Evolutionary conservation across 2,113 vertebrate genomes (phyloP), one percentile per base, ranked within the genome.

Genomic region (Haemorhous mexicanus): DNA sequence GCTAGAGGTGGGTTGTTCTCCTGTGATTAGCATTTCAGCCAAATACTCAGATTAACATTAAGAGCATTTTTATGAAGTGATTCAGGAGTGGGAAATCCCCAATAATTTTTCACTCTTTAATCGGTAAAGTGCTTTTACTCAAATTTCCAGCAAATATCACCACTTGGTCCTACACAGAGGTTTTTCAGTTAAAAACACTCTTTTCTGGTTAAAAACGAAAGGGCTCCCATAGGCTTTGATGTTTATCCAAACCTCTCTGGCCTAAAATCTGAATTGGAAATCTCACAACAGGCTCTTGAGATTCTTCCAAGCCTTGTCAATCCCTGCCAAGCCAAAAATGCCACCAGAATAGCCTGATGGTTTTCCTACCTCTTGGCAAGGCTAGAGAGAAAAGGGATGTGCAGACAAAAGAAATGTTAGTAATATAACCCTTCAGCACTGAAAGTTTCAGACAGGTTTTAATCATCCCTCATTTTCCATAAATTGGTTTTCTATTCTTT

Each of bases 301-400:
- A 92, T 67, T 90, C 62, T 92, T 96, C 87, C 95, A 96, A 95
- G 63, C 35, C 30, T 94, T 84, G 92, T 89, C 87, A 89, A 67
- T 80, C 77, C 61, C 33, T 76, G 93, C 94, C 90, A 94, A 96
- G 66, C 93, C 94, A 95, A 96, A 93, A 97, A 92, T 86, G 82
- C 94, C 94, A 96, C 75, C 91, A 96, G 94, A 96, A 95, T 39
- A 94, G 87, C 63, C 82, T 94, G 70, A 93, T 35, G 77, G 94
- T 80, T 96, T 95, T 87, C 52, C 90, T 93, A 94, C 93, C 69
- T 94, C 95, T 90, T 95, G 95, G 90, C 95, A 93, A 94, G 59
- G 75, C 88, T 93, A 90, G 86, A 96, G 90, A 97, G 86, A 94
- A 93, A 89, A 95, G 15, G 22, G 58, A 68, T 64, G n/a, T 68